phyloP scores from a whole-genome alignment of 1,140 invertebrate genomes.

The Drosophila kohkoa region DNA sequence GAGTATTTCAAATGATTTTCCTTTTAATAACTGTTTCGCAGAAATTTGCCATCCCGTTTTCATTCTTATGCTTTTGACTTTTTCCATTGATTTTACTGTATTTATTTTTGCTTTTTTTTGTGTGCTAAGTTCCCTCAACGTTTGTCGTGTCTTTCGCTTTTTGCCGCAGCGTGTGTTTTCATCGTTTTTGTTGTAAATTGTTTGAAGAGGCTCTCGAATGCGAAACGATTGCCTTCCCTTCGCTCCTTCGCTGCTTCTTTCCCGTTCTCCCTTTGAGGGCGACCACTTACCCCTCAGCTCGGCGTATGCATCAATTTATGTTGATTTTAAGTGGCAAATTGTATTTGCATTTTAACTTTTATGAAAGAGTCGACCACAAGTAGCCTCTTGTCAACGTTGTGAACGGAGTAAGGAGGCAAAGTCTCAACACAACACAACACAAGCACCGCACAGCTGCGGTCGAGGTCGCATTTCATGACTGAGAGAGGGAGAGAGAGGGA shows the following conservation, averaged over 20 bases:
- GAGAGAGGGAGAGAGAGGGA: background rate
- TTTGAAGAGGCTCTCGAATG: conserved; percentile 65
- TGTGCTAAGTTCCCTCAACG: conserved; percentile 24
- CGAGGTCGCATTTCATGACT: conserved; percentile 7
- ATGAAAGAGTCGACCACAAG: conserved; percentile 67
- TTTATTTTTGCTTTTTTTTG: conserved; percentile 9
- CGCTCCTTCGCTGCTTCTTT: background rate
- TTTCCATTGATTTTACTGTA: conserved; percentile 56
- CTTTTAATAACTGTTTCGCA: conserved; percentile 29
- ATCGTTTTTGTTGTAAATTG: conserved; percentile 64
- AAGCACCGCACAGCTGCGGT: conserved; percentile 26
- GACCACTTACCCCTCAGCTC: conserved; percentile 21
- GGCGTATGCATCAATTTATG: conserved; percentile 62
- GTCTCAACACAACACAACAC: background rate
- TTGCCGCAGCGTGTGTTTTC: conserved; percentile 13
- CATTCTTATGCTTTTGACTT: conserved; percentile 40
- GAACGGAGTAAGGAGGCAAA: background rate
- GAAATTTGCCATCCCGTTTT: conserved; percentile 9
- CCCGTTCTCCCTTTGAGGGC: background rate
- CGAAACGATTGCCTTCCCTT: conserved; percentile 31
- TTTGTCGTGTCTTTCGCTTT: conserved; percentile 1
- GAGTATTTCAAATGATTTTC: conserved; percentile 23
- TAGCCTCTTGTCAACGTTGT: conserved; percentile 54
- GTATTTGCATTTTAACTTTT: conserved; percentile 76
- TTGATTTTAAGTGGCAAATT: conserved; percentile 80